phyloP scores from a whole-genome alignment of 2,797 vertebrate species.

The Mormyrus hasselquistii region DNA sequence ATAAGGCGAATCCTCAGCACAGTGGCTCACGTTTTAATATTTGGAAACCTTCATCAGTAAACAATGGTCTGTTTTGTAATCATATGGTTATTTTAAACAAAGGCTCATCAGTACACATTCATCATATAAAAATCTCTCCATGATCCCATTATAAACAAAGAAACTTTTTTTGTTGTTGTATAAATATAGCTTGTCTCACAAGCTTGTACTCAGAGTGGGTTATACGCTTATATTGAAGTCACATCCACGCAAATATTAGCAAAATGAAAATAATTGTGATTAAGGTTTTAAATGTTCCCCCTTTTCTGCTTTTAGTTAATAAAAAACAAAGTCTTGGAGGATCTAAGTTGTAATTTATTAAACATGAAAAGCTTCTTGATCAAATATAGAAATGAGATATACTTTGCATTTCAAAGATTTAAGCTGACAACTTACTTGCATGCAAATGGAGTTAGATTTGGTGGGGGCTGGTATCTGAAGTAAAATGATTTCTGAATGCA shows the following conservation, averaged over 20 bases:
- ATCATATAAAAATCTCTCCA: constrained; percentile 32
- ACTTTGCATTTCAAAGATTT: constrained; percentile 97
- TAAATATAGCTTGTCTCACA: neutral
- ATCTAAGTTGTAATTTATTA: constrained; percentile 93
- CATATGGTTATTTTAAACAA: constrained; percentile 12
- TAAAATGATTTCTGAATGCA: constrained; percentile 83
- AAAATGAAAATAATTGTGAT: constrained; percentile 89
- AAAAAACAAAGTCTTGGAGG: constrained; percentile 95
- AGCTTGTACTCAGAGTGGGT: constrained; percentile 69
- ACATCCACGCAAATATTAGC: constrained; percentile 85
- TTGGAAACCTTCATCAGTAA: neutral
- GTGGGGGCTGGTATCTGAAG: constrained; percentile 74
- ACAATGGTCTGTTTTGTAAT: constrained; percentile 15
- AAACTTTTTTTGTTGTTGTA: constrained; percentile 39
- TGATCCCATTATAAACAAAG: constrained; percentile 51
- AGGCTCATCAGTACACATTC: constrained; percentile 29
- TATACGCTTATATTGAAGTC: constrained; percentile 68
- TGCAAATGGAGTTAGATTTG: constrained; percentile 85
- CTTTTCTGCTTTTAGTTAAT: constrained; percentile 89
- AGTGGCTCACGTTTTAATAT: constrained; percentile 2
- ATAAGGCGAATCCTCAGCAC: constrained; percentile 14
- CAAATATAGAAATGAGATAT: constrained; percentile 96
- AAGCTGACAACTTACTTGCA: constrained; percentile 85
- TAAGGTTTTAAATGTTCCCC: constrained; percentile 91
- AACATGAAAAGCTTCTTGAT: constrained; percentile 97